Conservation (phyloP, 1,140 invertebrate genomes). For the Plectrocnemia conspersa region DNA sequence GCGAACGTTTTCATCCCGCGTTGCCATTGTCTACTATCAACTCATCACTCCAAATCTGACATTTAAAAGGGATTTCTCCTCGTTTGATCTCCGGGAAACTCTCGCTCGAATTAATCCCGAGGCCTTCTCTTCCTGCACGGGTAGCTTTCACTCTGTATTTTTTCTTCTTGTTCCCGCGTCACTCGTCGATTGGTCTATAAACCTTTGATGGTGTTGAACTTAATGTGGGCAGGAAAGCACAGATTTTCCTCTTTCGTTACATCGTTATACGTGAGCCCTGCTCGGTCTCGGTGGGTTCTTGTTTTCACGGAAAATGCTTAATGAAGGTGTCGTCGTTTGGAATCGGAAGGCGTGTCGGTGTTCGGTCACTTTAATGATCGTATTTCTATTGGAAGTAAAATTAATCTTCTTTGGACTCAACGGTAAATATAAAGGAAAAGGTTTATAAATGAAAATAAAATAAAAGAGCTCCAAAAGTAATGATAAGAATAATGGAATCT, state of each 20-base stretch:
- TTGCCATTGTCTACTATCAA: no score
- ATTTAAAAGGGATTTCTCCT: slow-evolving; percentile 3
- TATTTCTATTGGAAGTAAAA: slow-evolving; percentile 1
- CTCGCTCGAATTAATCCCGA: neutral
- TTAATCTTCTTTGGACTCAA: neutral
- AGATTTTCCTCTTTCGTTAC: neutral
- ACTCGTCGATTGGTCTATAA: neutral
- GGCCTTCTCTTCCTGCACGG: neutral
- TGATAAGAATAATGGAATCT: no score
- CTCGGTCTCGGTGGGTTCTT: neutral
- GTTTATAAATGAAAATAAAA: neutral
- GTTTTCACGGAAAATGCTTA: slow-evolving; percentile 6
- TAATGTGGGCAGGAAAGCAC: slow-evolving; percentile 1
- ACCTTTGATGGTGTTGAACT: neutral
- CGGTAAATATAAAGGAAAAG: no score
- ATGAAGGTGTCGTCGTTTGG: slow-evolving; percentile 5
- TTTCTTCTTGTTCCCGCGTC: neutral
- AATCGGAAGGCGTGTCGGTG: slow-evolving; percentile 5
- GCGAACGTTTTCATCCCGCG: no score
- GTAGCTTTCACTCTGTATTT: neutral
- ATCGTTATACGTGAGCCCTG: neutral
- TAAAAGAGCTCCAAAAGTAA: slow-evolving; percentile 2
- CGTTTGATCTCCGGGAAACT: neutral
- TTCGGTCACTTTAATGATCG: neutral
- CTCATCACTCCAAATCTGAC: slow-evolving; percentile 2